A percentile compares a stretch with the other conserved stretches of the same genome.
These are phyloP conservation scores for Parnassius smintheus DNA, from an alignment of 2,888 invertebrate species.

Conservation along the genomic window DNA sequence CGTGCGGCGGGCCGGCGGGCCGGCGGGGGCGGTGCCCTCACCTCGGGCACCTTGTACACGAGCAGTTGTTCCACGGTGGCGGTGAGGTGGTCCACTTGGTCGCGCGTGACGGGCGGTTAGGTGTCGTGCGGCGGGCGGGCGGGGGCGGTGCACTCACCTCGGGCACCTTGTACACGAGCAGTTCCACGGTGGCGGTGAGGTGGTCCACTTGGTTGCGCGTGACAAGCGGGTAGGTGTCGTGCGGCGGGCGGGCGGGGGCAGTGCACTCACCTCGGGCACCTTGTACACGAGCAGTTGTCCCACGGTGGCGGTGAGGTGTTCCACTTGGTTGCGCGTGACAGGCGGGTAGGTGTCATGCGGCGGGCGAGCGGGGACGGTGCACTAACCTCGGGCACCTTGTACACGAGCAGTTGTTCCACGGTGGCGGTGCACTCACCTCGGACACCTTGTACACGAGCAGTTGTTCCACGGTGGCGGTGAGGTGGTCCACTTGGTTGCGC, in stretches of 20 bases:
- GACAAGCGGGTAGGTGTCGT: slow-evolving; percentile 87
- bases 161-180: slow-evolving; percentile 90
- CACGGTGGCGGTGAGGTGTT: slow-evolving; percentile 89
- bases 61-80: slow-evolving; percentile 84
- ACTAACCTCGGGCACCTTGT: slow-evolving; percentile 55
- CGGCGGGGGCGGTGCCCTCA: no score
- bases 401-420: slow-evolving; percentile 88
- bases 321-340: slow-evolving; percentile 90
- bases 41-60: no score
- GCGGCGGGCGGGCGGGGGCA: slow-evolving; percentile 74
- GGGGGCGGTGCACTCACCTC: slow-evolving; percentile 73
- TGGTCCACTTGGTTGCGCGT: slow-evolving; percentile 92
- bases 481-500: slow-evolving; percentile 56
- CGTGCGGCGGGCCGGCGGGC: no score
- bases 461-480: slow-evolving; percentile 91
- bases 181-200: slow-evolving; percentile 90
- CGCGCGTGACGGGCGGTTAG: slow-evolving; percentile 86
- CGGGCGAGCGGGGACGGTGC: slow-evolving; percentile 66
- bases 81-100: slow-evolving; percentile 91
- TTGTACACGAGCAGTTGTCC: slow-evolving; percentile 90
- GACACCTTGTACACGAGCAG: no score
- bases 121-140: slow-evolving; percentile 35
- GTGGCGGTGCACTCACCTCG: no score
- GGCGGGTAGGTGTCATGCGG: slow-evolving; percentile 87
- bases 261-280: slow-evolving; percentile 31